These are phyloP conservation scores for Eilema sororculum DNA, from an alignment of 2,888 invertebrate genomes.

Conservation along the genomic window DNA sequence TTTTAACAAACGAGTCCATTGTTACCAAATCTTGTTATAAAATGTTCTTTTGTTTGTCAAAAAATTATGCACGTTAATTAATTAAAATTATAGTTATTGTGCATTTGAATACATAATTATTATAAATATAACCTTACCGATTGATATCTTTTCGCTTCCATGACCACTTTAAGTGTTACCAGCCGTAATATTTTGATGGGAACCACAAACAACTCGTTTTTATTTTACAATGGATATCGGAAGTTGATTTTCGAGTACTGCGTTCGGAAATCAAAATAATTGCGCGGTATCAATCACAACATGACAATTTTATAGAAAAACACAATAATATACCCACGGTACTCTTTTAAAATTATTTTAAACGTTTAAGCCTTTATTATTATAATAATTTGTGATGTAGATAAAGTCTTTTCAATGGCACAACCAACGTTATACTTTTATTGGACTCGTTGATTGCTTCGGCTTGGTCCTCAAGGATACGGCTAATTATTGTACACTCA, in stretches of 20 bases:
- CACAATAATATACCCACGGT: background rate
- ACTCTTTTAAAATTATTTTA: slow-evolving; percentile 8
- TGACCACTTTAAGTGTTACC: slow-evolving; percentile 23
- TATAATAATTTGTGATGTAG: background rate
- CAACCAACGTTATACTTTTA: background rate
- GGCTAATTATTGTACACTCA: too few relatives aligned
- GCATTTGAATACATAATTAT: slow-evolving; percentile 32
- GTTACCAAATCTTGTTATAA: slow-evolving; percentile 8
- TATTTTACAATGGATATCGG: slow-evolving; percentile 24
- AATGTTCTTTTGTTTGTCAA: slow-evolving; percentile 20
- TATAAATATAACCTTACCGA: slow-evolving; percentile 32
- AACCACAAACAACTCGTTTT: slow-evolving; percentile 36
- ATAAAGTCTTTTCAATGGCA: background rate
- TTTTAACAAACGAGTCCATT: slow-evolving; percentile 6
- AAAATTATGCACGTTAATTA: slow-evolving; percentile 14
- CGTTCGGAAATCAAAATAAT: slow-evolving; percentile 37
- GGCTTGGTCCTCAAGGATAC: too few relatives aligned
- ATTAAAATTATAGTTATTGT: slow-evolving; percentile 22
- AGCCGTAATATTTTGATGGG: slow-evolving; percentile 35
- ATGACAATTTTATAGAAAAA: slow-evolving; percentile 15
- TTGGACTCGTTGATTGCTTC: too few relatives aligned
- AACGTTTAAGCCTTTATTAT: slow-evolving; percentile 4
- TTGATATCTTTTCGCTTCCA: slow-evolving; percentile 44
- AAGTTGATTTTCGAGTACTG: slow-evolving; percentile 28
- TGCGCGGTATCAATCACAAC: slow-evolving; percentile 29